Evolutionary conservation across 2,113 vertebrate species (phyloP), one percentile per base, ranked within the genome.

Genomic region (Sinosuthora webbiana): DNA sequence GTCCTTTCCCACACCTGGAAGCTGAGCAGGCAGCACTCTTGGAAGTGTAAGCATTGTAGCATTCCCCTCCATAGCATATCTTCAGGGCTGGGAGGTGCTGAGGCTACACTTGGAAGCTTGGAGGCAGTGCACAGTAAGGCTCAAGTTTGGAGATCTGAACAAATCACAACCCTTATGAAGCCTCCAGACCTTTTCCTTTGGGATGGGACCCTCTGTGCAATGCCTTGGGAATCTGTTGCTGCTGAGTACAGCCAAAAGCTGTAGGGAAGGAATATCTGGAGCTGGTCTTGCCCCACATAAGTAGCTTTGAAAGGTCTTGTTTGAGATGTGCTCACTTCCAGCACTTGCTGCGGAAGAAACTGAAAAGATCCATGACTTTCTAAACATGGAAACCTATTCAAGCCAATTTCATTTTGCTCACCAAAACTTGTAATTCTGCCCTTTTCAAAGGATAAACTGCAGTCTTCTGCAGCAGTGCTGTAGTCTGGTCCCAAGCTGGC

Each of bases 391-490:
- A 94, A 90, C 80, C 56, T 64, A 2, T 47, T 64, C 25, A 53
- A 86, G 88, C 83, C 76, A 60, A n/a, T 83, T 93, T 73, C 44
- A 19, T 90, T 83, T 83, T 67, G 76, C 71, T 89, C 82, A 67
- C 52, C 42, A 15, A 84, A 86, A 70, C 20, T 17, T 68, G 39
- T 65, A 81, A 67, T 80, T 74, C 71, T 69, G 16, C 39, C 60
- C 33, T 63, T 87, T 79, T 59, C 23, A 35, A 69, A 84, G 57
- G 59, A 23, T 18, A 76, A 83, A 82, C 22, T 73, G n/a, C n/a
- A 13, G 55, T 68, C 52, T 69, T 53, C 25, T 23, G 63, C 35
- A 53, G 13, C 37, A 90, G 39, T 50, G 35, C 87, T 56, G 55
- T 79, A 33, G 49, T 68, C 68, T 88, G 42, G 20, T 60, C n/a